These are phyloP conservation scores for Gymnorhina tibicen DNA, from an alignment of 2,113 vertebrate species.

Conservation along the genomic window DNA sequence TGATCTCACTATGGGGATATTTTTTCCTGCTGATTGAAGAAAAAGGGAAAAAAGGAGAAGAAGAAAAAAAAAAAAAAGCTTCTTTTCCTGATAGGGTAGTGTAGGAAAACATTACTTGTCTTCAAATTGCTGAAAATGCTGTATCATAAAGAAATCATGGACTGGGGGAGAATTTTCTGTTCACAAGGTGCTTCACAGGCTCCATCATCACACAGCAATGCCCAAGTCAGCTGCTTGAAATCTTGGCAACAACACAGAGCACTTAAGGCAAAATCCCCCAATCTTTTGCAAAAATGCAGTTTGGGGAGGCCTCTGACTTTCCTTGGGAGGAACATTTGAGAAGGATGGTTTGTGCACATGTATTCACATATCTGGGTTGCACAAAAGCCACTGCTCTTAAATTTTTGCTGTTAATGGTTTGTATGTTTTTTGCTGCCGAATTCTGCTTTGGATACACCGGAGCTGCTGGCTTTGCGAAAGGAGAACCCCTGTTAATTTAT, in stretches of 20 bases:
- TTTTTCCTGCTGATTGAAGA: not conserved
- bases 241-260: not conserved
- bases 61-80: accelerated
- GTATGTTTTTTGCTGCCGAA: not conserved
- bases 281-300: not conserved
- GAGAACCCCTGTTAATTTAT: not conserved
- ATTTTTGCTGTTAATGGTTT: not conserved
- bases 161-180: not conserved
- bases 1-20: not conserved
- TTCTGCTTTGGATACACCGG: not conserved
- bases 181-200: not conserved
- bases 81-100: not conserved
- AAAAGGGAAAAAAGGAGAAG: not conserved
- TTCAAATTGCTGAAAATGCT: not conserved
- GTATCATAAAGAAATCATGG: not conserved
- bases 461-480: not conserved
- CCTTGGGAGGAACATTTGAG: not conserved
- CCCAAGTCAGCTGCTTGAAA: not conserved
- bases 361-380: not conserved
- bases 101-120: not conserved
- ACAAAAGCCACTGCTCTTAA: not conserved
- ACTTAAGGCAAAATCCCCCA: not conserved
- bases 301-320: not conserved
- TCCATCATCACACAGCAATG: not conserved
- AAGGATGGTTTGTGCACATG: not conserved